Evolutionary conservation across 2,888 invertebrate genomes (phyloP).

Genomic region (Thera obeliscata): DNA sequence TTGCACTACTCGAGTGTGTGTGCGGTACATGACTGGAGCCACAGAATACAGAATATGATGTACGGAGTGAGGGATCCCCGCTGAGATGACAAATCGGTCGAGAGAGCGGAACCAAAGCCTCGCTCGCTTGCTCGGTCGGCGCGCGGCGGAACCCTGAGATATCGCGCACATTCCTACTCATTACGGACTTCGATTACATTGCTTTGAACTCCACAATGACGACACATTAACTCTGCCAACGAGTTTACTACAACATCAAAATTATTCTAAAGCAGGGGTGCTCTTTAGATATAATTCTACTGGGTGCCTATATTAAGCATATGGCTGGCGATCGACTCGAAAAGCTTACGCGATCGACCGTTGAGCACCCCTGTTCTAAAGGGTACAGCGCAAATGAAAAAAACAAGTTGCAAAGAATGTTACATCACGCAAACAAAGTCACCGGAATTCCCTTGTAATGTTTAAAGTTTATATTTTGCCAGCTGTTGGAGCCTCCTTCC

Average conservation of each 20-base stretch:
- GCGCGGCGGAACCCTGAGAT: constrained; percentile 27
- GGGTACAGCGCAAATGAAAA: no score
- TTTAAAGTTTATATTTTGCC: background rate
- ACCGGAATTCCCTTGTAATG: background rate
- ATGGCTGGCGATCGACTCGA: no score
- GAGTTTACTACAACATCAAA: background rate
- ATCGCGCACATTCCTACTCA: constrained; percentile 21
- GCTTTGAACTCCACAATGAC: background rate
- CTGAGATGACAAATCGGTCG: constrained; percentile 45
- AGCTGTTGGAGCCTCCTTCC: background rate
- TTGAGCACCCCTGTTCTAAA: no score
- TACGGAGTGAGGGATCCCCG: constrained; percentile 10
- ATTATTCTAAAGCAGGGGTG: no score
- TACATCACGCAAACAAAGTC: no score
- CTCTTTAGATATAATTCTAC: no score
- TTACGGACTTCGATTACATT: background rate
- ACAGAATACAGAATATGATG: no score
- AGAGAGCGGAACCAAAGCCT: constrained; percentile 25
- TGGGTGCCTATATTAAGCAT: no score
- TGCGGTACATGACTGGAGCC: no score
- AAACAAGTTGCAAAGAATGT: no score
- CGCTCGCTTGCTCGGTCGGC: background rate
- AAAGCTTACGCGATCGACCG: no score
- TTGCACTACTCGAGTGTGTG: no score
- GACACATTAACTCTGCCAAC: background rate